Base-by-base conservation (phyloP, 2,113 vertebrate species). In the Rhipidura dahli region DNA sequence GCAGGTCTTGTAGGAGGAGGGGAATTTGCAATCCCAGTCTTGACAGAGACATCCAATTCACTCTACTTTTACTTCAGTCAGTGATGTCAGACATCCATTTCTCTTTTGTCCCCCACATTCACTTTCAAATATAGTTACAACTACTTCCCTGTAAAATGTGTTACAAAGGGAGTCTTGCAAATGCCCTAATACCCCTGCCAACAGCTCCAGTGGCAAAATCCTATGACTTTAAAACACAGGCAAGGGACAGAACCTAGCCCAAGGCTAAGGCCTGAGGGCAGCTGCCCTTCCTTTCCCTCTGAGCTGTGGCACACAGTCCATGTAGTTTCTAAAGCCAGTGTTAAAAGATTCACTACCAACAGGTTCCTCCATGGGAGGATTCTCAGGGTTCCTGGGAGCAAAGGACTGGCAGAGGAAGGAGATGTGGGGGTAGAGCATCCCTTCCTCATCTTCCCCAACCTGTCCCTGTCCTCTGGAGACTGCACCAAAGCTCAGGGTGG, bases 341-440 rank as follows among this genome's bases (percentile, higher is more conserved):
- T 8, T 35, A 65, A 79, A 91, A 82, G 37, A 57, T 85, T 90
- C 54, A 91, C 47, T 95, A 85, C 72, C 57, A 47, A 42, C 30
- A 20, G 2, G 16, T 47, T 71, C 23, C 33, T 33, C 47, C 1
- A 3, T 0, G 0, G 68, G 20, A 53, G 5, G 40, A 60, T 37
- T 51, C 60, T 30, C 21, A 11, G 37, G 5, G 6, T 6, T 80
- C n/a, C 50, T 68, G 65, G 64, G 8, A 89, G 37, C 35, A 83
- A 78, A 26, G 26, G 21, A 64, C 27, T 85, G 69, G 19, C 35
- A 87, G 30, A 68, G 16, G 23, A 89, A 51, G 50, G 54, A 86
- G 57, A 57, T 7, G 10, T n/a, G 4, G 7, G 39, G 19, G 12
- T 22, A 65, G 3, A 91, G 31, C 26, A 87, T 45, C 68, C 42